Percentiles rank a stretch among this genome's conserved stretches.
Conservation (phyloP, 2,797 vertebrate genomes). For the Clarias fuscus region DNA sequence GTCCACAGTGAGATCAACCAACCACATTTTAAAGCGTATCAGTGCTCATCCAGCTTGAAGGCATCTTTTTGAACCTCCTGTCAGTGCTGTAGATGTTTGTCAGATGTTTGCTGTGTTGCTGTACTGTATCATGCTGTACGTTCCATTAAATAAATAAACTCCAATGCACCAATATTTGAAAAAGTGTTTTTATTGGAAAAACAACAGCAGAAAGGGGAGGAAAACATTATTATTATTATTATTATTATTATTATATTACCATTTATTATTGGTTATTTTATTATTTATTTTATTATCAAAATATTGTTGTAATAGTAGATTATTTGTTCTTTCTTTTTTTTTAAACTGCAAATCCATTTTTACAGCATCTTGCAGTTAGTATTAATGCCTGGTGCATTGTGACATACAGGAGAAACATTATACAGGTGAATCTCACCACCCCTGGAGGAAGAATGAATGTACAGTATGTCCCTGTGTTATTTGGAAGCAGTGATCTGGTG, state of each 20-base stretch:
- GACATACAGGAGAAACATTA: not conserved
- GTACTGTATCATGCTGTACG: not conserved
- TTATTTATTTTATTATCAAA: not conserved
- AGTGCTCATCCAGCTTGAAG: not conserved
- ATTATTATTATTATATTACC: not conserved
- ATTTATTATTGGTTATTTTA: no score
- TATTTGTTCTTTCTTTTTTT: not conserved
- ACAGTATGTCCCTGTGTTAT: not conserved
- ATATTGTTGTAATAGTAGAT: not conserved
- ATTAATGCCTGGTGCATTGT: not conserved
- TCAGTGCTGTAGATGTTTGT: not conserved
- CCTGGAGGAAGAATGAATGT: not conserved
- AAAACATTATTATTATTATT: not conserved
- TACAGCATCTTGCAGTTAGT: not conserved
- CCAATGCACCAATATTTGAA: not conserved
- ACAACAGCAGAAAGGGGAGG: not conserved
- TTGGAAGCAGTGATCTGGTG: not conserved
- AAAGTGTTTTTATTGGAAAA: not conserved
- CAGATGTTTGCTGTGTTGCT: not conserved
- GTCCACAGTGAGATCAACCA: conserved; percentile 13
- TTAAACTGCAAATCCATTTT: not conserved
- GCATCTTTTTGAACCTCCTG: not conserved
- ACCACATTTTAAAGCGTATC: not conserved
- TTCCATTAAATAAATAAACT: conserved; percentile 15
- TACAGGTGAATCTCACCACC: not conserved